A percentile compares a stretch with the other conserved stretches of the same genome.
These are phyloP conservation scores for Oriolus oriolus DNA, from an alignment of 2,113 vertebrate genomes.

Conservation along the genomic window DNA sequence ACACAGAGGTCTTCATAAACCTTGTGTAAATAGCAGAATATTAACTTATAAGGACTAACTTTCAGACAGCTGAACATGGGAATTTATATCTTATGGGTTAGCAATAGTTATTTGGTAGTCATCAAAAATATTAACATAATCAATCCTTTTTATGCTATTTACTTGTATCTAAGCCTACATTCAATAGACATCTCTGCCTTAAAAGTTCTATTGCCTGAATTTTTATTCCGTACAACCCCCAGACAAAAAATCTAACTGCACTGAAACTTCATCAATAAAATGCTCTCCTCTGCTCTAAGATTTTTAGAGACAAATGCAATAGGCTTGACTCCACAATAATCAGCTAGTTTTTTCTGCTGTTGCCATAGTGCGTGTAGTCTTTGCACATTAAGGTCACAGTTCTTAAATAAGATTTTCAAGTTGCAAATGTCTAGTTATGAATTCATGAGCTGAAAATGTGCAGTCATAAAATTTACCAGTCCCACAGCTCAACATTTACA, in stretches of 20 bases:
- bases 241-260: neutral
- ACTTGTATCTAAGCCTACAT: neutral
- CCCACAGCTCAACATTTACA: conserved; percentile 8
- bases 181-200: neutral
- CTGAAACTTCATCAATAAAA: neutral
- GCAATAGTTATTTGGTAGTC: neutral
- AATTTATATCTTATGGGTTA: neutral
- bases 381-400: neutral
- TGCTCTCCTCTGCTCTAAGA: neutral
- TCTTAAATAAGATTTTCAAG: conserved; percentile 33
- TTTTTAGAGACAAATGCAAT: neutral
- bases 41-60: neutral
- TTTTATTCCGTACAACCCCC: neutral
- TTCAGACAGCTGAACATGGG: neutral
- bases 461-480: conserved; percentile 16
- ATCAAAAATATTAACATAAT: neutral
- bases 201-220: neutral
- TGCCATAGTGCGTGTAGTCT: neutral
- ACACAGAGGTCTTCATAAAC: neutral
- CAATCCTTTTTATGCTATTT: neutral
- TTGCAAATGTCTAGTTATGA: conserved; percentile 20
- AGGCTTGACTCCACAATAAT: neutral
- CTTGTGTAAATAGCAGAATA: neutral
- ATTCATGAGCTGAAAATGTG: conserved; percentile 43
- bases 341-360: neutral